Evolutionary conservation across 2,113 vertebrate species (phyloP).

Genomic region (Procapra przewalskii): DNA sequence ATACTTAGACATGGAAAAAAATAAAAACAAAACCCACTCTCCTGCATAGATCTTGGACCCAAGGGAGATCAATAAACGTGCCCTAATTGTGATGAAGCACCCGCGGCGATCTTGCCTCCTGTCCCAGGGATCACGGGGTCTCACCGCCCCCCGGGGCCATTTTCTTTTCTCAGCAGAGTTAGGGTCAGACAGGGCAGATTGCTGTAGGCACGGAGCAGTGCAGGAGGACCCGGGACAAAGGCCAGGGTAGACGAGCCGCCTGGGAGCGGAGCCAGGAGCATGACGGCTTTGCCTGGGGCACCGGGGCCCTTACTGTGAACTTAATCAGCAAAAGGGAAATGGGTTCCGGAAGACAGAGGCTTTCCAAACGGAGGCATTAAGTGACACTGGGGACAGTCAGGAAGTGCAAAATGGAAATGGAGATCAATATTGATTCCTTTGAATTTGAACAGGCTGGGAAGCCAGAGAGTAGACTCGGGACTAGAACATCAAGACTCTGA

Average conservation of each 20-base stretch:
- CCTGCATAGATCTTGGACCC: neutral
- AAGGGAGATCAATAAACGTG: neutral
- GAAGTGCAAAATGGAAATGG: neutral
- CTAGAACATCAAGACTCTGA: neutral
- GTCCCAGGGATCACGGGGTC: neutral
- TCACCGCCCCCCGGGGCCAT: fast-evolving
- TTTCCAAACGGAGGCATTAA: neutral
- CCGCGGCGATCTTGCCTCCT: fast-evolving
- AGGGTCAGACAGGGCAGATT: neutral
- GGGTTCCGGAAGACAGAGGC: neutral
- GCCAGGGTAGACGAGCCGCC: neutral
- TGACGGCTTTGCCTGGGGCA: neutral
- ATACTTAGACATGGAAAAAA: neutral
- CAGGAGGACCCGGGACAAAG: neutral
- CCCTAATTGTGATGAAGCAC: neutral
- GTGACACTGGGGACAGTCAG: neutral
- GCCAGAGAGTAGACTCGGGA: neutral
- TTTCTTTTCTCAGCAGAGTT: neutral
- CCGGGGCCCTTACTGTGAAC: neutral
- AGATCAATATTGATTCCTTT: conserved; percentile 2
- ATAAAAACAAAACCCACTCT: neutral
- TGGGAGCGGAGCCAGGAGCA: neutral
- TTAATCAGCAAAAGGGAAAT: neutral
- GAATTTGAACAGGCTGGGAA: neutral
- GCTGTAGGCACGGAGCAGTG: neutral